Conservation (phyloP, 2,888 invertebrate genomes). For the Ommatoiulus sabulosus region DNA sequence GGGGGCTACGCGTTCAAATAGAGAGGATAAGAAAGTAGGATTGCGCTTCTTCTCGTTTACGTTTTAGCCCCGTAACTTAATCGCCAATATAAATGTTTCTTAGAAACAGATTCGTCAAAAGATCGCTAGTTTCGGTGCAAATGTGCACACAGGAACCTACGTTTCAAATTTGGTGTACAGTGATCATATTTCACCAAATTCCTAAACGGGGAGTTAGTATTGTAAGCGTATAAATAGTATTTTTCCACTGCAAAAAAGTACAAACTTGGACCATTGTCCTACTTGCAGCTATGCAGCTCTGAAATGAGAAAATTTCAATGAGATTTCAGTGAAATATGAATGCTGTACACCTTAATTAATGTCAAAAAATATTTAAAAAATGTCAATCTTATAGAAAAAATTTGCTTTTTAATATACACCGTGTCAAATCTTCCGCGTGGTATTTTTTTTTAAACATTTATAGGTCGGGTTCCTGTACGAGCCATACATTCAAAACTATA, state of each 20-base stretch:
- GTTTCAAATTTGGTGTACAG: background rate
- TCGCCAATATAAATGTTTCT: background rate
- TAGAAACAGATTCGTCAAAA: background rate
- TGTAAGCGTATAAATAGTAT: background rate
- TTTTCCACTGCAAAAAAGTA: background rate
- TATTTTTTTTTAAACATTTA: background rate
- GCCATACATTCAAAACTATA: background rate
- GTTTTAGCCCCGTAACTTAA: background rate
- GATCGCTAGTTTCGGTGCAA: slow-evolving; percentile 18
- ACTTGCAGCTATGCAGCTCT: background rate
- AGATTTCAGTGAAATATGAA: slow-evolving; percentile 39
- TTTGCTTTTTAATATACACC: background rate
- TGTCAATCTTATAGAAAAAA: background rate
- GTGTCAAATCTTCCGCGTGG: background rate
- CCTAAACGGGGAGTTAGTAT: background rate
- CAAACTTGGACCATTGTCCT: slow-evolving; percentile 22
- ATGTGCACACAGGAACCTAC: slow-evolving; percentile 44
- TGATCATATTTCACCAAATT: slow-evolving; percentile 13
- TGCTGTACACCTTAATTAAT: background rate
- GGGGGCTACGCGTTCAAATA: background rate
- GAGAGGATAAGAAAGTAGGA: background rate
- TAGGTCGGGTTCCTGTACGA: background rate
- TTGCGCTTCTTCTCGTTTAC: background rate
- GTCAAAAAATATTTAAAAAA: background rate
- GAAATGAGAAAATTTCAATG: slow-evolving; percentile 32